A percentile compares a stretch with the other conserved stretches of the same genome.
Conservation (phyloP, 2,888 invertebrate species). For the Drosophila borborema region DNA sequence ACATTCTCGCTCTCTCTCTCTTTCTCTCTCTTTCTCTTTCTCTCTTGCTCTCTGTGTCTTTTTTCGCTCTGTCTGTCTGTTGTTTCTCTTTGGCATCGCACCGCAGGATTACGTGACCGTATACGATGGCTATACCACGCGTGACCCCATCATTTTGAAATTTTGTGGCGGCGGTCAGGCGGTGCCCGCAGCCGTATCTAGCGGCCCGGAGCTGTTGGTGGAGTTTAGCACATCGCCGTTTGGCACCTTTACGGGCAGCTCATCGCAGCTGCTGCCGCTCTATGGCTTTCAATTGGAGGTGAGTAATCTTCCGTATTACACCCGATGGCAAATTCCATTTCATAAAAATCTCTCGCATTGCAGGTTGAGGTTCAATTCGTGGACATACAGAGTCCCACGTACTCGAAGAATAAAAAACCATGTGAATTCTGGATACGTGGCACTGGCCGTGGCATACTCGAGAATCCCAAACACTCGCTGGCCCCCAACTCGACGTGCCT, state of each 20-base stretch:
- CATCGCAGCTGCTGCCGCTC: constrained; percentile 90
- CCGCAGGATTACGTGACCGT: constrained; percentile 93
- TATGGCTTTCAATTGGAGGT: constrained; percentile 96
- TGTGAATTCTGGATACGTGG: constrained; percentile 95
- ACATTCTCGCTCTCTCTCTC: constrained; percentile 53
- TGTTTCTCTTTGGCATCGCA: constrained; percentile 26
- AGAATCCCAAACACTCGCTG: constrained; percentile 93
- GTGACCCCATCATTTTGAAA: constrained; percentile 94
- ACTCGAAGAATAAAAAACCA: constrained; percentile 92
- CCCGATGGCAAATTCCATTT: constrained; percentile 6
- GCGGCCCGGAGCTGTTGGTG: constrained; percentile 94
- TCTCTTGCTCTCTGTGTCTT: not conserved
- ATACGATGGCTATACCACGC: constrained; percentile 94
- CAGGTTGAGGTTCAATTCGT: constrained; percentile 92
- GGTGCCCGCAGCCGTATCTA: constrained; percentile 93
- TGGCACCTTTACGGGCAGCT: constrained; percentile 93
- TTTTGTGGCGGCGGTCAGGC: constrained; percentile 96
- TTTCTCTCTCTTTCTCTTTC: constrained; percentile 20
- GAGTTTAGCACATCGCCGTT: constrained; percentile 96
- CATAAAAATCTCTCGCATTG: not conserved
- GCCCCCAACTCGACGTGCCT: constrained; percentile 95
- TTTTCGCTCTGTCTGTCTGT: constrained; percentile 22
- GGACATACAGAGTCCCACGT: constrained; percentile 92
- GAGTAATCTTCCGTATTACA: constrained; percentile 69
- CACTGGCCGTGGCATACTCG: constrained; percentile 91